Percentiles rank a stretch among this genome's conserved stretches.
phyloP scores from a whole-genome alignment of 2,888 invertebrate genomes.

The Notocelia uddmanniana region DNA sequence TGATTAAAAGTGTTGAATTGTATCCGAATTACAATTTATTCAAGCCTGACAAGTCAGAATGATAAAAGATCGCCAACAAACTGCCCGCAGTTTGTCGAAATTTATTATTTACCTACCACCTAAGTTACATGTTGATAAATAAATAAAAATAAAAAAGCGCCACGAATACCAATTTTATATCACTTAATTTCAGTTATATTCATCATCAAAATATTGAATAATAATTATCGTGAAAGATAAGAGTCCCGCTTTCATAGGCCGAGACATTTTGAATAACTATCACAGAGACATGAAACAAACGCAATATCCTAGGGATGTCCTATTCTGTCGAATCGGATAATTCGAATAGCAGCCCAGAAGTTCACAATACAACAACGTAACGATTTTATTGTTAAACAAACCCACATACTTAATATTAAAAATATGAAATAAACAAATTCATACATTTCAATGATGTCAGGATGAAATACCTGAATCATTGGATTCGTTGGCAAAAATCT shows the following conservation, averaged over 20 bases:
- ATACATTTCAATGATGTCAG: background rate
- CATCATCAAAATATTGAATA: background rate
- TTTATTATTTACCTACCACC: no score
- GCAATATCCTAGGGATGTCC: background rate
- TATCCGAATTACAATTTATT: background rate
- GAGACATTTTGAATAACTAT: no score
- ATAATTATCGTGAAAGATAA: background rate
- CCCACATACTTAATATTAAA: background rate
- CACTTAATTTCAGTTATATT: background rate
- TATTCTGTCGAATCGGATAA: background rate
- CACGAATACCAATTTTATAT: background rate
- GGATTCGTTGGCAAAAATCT: conserved; percentile 48
- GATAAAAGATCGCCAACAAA: background rate
- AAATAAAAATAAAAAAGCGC: no score
- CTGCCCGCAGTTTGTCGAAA: no score
- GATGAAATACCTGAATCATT: conserved; percentile 23
- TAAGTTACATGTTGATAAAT: no score
- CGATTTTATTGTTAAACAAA: background rate
- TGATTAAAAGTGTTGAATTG: background rate
- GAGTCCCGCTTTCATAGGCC: background rate
- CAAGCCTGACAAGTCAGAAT: background rate
- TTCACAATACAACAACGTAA: background rate
- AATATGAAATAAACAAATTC: background rate
- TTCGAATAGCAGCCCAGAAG: background rate
- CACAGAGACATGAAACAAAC: background rate